These are phyloP conservation scores for Hozukius guyotensis DNA, from an alignment of 2,797 vertebrate species.

Conservation along the genomic window DNA sequence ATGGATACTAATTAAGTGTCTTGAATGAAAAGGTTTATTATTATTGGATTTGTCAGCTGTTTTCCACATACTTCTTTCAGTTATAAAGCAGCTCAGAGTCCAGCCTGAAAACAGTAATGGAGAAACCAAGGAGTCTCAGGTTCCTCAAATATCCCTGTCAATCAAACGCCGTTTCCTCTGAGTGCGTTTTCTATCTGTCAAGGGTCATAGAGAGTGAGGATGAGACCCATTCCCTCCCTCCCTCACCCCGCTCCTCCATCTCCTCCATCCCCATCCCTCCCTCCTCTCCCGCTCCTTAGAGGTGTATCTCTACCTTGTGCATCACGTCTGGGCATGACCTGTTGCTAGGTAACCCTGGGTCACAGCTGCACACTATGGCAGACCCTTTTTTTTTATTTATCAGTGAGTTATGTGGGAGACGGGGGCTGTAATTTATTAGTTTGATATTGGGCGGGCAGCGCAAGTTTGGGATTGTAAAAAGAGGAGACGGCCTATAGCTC, in stretches of 20 bases:
- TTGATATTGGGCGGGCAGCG: slow-evolving; percentile 84
- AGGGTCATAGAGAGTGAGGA: slow-evolving; percentile 85
- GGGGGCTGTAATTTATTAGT: slow-evolving; percentile 90
- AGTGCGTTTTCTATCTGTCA: slow-evolving; percentile 87
- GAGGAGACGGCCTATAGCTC: slow-evolving; percentile 79
- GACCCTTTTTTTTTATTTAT: slow-evolving; percentile 86
- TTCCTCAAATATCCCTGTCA: slow-evolving; percentile 80
- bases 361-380: slow-evolving; percentile 87
- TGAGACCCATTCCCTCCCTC: slow-evolving; percentile 68
- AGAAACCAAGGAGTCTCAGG: slow-evolving; percentile 61
- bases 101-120: slow-evolving; percentile 49
- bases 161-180: slow-evolving; percentile 83
- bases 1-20: slow-evolving; percentile 3
- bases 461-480: slow-evolving; percentile 87
- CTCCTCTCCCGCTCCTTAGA: slow-evolving; percentile 70
- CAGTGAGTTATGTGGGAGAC: slow-evolving; percentile 87
- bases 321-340: slow-evolving; percentile 86
- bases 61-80: neutral
- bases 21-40: neutral
- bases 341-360: slow-evolving; percentile 91
- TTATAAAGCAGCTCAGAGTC: slow-evolving; percentile 23
- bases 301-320: slow-evolving; percentile 82
- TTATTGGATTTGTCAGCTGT: slow-evolving; percentile 3
- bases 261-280: slow-evolving; percentile 50
- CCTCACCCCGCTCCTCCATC: slow-evolving; percentile 39